phyloP scores from a whole-genome alignment of 1,140 invertebrate genomes.

The Eueides isabella region DNA sequence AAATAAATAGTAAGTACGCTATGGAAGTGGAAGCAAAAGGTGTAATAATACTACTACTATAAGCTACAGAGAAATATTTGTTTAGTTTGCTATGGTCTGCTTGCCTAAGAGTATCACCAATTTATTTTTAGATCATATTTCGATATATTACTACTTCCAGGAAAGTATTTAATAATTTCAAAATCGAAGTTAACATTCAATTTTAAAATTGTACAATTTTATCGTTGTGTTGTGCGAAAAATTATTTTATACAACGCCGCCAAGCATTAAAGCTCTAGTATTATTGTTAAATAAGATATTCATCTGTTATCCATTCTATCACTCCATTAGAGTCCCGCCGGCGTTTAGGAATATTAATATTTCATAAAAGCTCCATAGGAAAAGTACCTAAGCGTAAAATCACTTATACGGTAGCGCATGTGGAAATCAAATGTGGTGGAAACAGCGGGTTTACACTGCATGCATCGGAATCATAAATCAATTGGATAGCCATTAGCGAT shows the following conservation, averaged over 20 bases:
- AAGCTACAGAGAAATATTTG: too few species aligned
- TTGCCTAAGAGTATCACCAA: too few species aligned
- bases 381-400: slow-evolving; percentile 41
- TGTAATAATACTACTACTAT: too few species aligned
- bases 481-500: slow-evolving; percentile 64
- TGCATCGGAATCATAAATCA: slow-evolving; percentile 69
- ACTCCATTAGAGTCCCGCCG: background rate
- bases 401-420: slow-evolving; percentile 42
- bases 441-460: slow-evolving; percentile 47
- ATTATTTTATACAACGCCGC: background rate
- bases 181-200: too few species aligned
- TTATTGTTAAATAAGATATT: background rate
- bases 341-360: slow-evolving; percentile 29
- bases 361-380: slow-evolving; percentile 26
- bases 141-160: too few species aligned
- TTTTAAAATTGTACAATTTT: too few species aligned
- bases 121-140: too few species aligned
- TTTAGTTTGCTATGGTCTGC: too few species aligned
- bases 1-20: too few species aligned
- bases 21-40: too few species aligned
- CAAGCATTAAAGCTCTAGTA: background rate
- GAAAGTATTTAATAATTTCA: too few species aligned
- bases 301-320: background rate
- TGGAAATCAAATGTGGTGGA: slow-evolving; percentile 51
- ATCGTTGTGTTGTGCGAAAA: too few species aligned